A percentile compares a stretch with the other conserved stretches of the same genome.
These are phyloP conservation scores for Psilopogon haemacephalus DNA, from an alignment of 2,113 vertebrate genomes.

Conservation along the genomic window DNA sequence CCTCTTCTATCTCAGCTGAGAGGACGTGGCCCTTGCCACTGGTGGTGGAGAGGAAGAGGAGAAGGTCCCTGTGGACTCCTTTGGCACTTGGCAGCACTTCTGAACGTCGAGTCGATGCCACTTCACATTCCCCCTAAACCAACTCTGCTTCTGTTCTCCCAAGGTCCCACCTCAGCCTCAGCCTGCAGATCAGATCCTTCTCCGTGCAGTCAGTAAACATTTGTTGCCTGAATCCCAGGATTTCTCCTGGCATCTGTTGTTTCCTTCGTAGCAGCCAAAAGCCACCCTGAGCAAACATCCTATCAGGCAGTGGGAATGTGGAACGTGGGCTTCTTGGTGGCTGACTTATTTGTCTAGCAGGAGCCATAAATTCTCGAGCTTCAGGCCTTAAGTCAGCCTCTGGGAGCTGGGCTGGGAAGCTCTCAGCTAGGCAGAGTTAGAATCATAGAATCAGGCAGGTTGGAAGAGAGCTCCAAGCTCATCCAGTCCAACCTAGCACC, in stretches of 20 bases:
- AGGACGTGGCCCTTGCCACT: rapidly evolving
- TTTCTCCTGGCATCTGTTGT: conserved; percentile 22
- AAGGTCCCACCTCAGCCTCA: not conserved
- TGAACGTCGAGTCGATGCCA: rapidly evolving
- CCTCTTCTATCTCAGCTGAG: not conserved
- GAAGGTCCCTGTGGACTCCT: not conserved
- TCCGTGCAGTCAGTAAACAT: not conserved
- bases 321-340: not conserved
- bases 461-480: no score
- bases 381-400: not conserved
- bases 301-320: rapidly evolving
- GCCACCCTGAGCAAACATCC: not conserved
- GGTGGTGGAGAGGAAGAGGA: not conserved
- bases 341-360: conserved; percentile 19
- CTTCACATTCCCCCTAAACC: not conserved
- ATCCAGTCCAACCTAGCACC: no score
- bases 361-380: not conserved
- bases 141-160: not conserved
- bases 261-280: not conserved
- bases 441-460: no score
- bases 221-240: not conserved
- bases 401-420: not conserved
- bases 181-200: not conserved
- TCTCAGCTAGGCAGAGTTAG: not conserved
- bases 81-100: not conserved